Percentiles rank a stretch among this genome's conserved stretches.
Evolutionary conservation across 1,140 invertebrate genomes (phyloP).

Genomic region (Microvelia longipes): DNA sequence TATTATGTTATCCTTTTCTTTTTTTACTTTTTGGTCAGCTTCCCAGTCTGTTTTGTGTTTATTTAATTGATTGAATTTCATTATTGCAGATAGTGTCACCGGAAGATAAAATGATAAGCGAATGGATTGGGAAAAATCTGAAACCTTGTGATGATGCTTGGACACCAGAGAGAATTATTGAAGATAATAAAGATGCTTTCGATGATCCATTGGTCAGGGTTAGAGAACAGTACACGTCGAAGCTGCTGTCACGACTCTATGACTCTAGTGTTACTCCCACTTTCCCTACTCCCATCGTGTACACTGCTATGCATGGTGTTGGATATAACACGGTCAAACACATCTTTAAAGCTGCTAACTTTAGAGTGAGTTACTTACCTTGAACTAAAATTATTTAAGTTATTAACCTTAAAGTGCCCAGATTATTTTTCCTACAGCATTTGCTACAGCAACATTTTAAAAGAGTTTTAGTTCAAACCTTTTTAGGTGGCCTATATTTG

Average conservation of each 20-base stretch:
- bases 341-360: slow-evolving; percentile 58
- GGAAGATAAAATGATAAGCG: slow-evolving; percentile 75
- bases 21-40: too few species aligned
- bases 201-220: slow-evolving; percentile 39
- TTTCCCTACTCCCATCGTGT: slow-evolving; percentile 55
- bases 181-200: slow-evolving; percentile 26
- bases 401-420: too few species aligned
- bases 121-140: slow-evolving; percentile 60
- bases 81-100: slow-evolving; percentile 88
- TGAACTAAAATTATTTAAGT: too few species aligned
- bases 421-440: too few species aligned
- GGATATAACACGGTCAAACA: slow-evolving; percentile 63
- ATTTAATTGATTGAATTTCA: too few species aligned
- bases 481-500: too few species aligned
- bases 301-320: slow-evolving; percentile 97
- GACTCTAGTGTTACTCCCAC: slow-evolving; percentile 36
- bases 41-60: too few species aligned
- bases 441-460: too few species aligned
- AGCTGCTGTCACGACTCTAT: slow-evolving; percentile 29
- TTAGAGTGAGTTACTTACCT: slow-evolving; percentile 41
- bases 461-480: too few species aligned
- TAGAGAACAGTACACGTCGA: slow-evolving; percentile 28
- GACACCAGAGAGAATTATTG: slow-evolving; percentile 33
- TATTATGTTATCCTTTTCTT: too few species aligned
- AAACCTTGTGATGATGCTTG: slow-evolving; percentile 51